These are phyloP conservation scores for Rhea pennata DNA, from an alignment of 2,113 vertebrate genomes.

Conservation along the genomic window DNA sequence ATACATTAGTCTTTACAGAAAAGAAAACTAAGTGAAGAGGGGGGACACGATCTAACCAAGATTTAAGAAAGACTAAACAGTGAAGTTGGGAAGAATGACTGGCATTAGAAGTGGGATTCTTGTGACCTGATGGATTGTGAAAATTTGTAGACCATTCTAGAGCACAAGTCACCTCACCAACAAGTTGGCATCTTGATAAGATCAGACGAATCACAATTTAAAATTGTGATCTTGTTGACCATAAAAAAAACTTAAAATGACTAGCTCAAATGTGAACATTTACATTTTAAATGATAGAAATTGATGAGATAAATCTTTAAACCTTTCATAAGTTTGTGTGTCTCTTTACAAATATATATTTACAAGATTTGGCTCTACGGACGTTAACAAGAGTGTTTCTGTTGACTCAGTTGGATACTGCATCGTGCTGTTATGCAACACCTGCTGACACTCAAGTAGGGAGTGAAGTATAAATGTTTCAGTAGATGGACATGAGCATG, in stretches of 20 bases:
- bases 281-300: neutral
- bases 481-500: fast-evolving
- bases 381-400: neutral
- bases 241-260: neutral
- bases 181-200: neutral
- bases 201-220: neutral
- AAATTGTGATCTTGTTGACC: neutral
- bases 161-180: neutral
- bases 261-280: neutral
- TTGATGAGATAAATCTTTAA: neutral
- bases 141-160: too few relatives aligned
- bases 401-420: neutral
- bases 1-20: neutral
- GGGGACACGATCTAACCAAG: neutral
- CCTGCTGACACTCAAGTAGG: neutral
- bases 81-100: neutral
- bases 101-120: neutral
- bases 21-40: too few relatives aligned
- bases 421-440: neutral
- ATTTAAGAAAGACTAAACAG: neutral
- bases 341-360: neutral
- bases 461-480: neutral
- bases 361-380: neutral
- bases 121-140: neutral
- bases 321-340: neutral